These are phyloP conservation scores for Ormyrus labotus DNA, from an alignment of 2,888 invertebrate species.

Conservation along the genomic window DNA sequence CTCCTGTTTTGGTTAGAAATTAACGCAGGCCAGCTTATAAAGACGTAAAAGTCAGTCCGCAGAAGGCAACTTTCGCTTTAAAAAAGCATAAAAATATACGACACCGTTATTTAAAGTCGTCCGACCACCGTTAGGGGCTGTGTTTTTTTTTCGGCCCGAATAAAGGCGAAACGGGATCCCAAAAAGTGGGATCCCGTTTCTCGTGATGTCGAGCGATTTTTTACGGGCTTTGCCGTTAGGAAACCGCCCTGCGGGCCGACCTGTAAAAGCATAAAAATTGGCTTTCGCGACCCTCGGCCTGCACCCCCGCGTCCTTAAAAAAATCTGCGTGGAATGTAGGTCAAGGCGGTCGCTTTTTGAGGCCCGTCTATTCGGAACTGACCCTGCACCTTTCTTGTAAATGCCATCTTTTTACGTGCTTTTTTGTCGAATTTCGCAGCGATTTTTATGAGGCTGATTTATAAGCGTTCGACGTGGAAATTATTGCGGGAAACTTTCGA, in stretches of 20 bases:
- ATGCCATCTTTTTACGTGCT: too few relatives aligned
- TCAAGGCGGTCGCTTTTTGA: too few relatives aligned
- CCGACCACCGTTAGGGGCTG: slow-evolving; percentile 65
- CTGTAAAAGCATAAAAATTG: slow-evolving; percentile 67
- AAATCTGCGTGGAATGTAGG: too few relatives aligned
- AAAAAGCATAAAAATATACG: slow-evolving; percentile 70
- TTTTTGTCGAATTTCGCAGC: too few relatives aligned
- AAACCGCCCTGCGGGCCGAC: neutral
- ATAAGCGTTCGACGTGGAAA: too few relatives aligned
- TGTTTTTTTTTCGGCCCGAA: slow-evolving; percentile 52
- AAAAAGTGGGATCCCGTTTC: slow-evolving; percentile 68
- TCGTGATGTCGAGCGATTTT: slow-evolving; percentile 60
- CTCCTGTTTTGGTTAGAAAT: slow-evolving; percentile 73
- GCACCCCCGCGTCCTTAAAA: too few relatives aligned
- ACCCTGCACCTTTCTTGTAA: too few relatives aligned
- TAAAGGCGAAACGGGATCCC: slow-evolving; percentile 68
- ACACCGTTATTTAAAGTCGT: slow-evolving; percentile 72
- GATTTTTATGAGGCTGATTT: too few relatives aligned
- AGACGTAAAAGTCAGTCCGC: slow-evolving; percentile 59
- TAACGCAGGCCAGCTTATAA: slow-evolving; percentile 64
- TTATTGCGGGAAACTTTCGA: too few relatives aligned
- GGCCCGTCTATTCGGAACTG: too few relatives aligned
- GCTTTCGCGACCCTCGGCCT: too few relatives aligned
- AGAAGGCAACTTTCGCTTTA: slow-evolving; percentile 19
- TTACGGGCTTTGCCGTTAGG: slow-evolving; percentile 44